Evolutionary conservation across 2,888 invertebrate genomes (phyloP).

Genomic region (Acrobasis suavella): DNA sequence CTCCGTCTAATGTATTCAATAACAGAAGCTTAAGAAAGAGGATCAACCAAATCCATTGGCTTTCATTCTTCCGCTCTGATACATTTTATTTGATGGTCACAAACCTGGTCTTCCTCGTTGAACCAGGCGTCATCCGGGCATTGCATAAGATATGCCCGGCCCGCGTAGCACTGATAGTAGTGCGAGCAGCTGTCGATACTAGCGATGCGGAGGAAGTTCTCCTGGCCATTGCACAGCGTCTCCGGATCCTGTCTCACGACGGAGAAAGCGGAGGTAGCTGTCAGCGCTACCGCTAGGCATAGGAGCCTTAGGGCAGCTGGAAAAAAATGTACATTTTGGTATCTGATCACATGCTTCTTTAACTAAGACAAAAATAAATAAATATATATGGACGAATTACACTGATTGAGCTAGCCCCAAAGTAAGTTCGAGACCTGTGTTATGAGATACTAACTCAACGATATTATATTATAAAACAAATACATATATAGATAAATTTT

Average conservation of each 20-base stretch:
- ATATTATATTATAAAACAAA: no score
- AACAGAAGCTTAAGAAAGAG: no score
- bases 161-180: slow-evolving; percentile 76
- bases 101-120: slow-evolving; percentile 70
- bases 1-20: no score
- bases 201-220: slow-evolving; percentile 74
- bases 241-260: slow-evolving; percentile 73
- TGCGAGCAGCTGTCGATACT: slow-evolving; percentile 58
- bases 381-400: no score
- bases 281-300: slow-evolving; percentile 52
- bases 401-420: no score
- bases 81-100: background rate
- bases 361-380: no score
- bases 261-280: slow-evolving; percentile 68
- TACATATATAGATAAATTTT: no score
- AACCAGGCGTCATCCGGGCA: slow-evolving; percentile 73
- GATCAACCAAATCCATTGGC: no score
- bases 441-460: no score
- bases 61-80: no score
- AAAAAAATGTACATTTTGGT: background rate
- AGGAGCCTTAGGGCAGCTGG: slow-evolving; percentile 52
- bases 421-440: no score
- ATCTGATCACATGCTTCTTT: no score
- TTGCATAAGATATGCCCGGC: slow-evolving; percentile 66
- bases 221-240: slow-evolving; percentile 73